These are phyloP conservation scores for Actinernus sp. DNA, from an alignment of 92 coral and sea anemone genomes.

Conservation along the genomic window DNA sequence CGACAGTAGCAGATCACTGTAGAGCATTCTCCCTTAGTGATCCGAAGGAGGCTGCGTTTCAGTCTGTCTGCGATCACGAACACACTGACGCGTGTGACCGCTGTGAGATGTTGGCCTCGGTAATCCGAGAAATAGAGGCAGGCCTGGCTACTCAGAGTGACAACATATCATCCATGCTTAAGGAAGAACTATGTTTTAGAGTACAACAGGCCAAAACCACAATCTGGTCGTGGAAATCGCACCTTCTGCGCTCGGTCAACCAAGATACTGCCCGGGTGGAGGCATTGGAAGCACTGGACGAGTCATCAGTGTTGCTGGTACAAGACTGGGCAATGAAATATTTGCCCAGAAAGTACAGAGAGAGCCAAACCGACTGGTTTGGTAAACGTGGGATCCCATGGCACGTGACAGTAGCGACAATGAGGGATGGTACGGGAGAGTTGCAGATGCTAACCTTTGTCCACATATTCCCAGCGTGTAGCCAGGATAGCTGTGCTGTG, in stretches of 20 bases:
- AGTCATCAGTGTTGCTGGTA: conserved; percentile 4
- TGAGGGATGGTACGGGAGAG: conserved; percentile 14
- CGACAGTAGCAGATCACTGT: conserved; percentile 62
- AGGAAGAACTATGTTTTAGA: conserved; percentile 44
- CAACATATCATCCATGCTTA: neutral
- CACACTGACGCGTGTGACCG: conserved; percentile 46
- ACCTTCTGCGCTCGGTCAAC: conserved; percentile 33
- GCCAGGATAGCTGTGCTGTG: conserved; percentile 45
- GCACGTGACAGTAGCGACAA: conserved; percentile 53
- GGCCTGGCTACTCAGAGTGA: conserved; percentile 26
- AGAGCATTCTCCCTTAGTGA: conserved; percentile 53
- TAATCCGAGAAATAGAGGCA: conserved; percentile 37
- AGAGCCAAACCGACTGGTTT: conserved; percentile 47
- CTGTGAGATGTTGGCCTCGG: conserved; percentile 32
- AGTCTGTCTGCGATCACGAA: conserved; percentile 37
- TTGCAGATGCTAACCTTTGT: conserved; percentile 28
- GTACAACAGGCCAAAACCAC: conserved; percentile 20
- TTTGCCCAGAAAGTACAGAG: conserved; percentile 35
- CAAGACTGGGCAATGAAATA: conserved; percentile 61
- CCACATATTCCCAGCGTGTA: conserved; percentile 34
- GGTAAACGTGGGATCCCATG: conserved; percentile 59
- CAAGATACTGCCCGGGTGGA: conserved; percentile 28
- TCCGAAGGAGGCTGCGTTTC: conserved; percentile 47
- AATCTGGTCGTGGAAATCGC: conserved; percentile 40
- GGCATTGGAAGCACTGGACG: conserved; percentile 15